Conservation (phyloP, 1,140 invertebrate species). For the Trachelipus rathkii region DNA sequence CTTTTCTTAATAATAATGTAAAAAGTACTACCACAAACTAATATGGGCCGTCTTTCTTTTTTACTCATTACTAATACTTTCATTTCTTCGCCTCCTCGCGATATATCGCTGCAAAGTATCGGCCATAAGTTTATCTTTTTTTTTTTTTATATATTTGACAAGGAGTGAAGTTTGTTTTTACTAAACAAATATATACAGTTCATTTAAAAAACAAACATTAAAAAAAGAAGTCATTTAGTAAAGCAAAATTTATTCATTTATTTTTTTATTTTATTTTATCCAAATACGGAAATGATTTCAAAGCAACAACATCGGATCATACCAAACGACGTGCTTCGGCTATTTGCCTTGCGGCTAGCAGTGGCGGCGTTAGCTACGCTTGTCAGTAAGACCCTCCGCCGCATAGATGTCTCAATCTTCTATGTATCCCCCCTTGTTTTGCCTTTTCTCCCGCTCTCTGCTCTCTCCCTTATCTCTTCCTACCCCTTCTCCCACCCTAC, state of each 20-base stretch:
- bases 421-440: neutral
- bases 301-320: neutral
- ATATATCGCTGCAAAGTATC: no score
- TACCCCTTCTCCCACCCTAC: no score
- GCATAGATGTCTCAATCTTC: conserved; percentile 21
- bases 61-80: no score
- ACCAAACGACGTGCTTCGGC: neutral
- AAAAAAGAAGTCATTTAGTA: no score
- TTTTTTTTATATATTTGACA: neutral
- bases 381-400: conserved; percentile 21
- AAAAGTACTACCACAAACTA: no score
- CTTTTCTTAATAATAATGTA: no score
- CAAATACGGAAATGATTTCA: neutral
- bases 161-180: neutral
- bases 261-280: neutral
- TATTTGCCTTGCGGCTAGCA: conserved; percentile 3
- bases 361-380: conserved; percentile 27
- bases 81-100: no score
- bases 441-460: neutral
- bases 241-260: no score
- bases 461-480: conserved; percentile 1
- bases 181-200: neutral
- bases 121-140: no score
- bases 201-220: no score
- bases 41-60: no score